Evolutionary conservation across 2,113 vertebrate species (phyloP).

Genomic region (Neogobius melanostomus): DNA sequence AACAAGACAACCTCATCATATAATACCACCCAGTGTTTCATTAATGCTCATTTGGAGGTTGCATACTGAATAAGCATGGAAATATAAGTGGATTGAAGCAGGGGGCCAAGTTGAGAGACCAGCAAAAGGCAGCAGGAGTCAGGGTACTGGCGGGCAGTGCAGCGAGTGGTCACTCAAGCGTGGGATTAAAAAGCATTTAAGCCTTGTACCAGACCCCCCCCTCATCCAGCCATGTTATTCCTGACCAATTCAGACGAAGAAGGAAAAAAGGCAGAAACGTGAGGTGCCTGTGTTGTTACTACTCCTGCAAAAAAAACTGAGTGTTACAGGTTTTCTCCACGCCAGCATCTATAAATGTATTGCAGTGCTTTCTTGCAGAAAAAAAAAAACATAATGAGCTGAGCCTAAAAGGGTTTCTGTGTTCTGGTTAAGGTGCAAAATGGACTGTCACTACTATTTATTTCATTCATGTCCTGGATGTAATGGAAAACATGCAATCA

Average conservation of each 20-base stretch:
- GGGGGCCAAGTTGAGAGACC: conserved; percentile 59
- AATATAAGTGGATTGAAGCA: conserved; percentile 8
- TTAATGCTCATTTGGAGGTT: conserved; percentile 58
- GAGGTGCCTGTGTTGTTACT: conserved; percentile 42
- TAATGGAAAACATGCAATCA: conserved; percentile 75
- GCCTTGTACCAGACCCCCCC: conserved; percentile 58
- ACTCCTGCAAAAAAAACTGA: conserved; percentile 35
- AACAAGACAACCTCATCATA: conserved; percentile 44
- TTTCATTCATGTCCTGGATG: conserved; percentile 64
- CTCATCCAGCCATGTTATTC: conserved; percentile 53
- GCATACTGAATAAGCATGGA: conserved; percentile 50
- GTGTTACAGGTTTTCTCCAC: conserved; percentile 50
- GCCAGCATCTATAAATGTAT: conserved; percentile 54
- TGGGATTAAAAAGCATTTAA: conserved; percentile 80
- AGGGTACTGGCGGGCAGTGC: conserved; percentile 61
- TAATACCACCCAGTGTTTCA: conserved; percentile 59
- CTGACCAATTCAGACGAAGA: conserved; percentile 49
- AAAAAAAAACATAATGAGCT: conserved; percentile 72
- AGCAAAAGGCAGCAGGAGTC: conserved; percentile 55
- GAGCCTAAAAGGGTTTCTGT: conserved; percentile 74
- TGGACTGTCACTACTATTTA: conserved; percentile 71
- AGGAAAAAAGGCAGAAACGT: conserved; percentile 54
- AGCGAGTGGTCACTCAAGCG: conserved; percentile 72
- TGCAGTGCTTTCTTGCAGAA: conserved; percentile 64
- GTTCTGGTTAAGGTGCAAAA: conserved; percentile 75